phyloP scores from a whole-genome alignment of 2,888 invertebrate species.

The Trichogramma dendrolimi region DNA sequence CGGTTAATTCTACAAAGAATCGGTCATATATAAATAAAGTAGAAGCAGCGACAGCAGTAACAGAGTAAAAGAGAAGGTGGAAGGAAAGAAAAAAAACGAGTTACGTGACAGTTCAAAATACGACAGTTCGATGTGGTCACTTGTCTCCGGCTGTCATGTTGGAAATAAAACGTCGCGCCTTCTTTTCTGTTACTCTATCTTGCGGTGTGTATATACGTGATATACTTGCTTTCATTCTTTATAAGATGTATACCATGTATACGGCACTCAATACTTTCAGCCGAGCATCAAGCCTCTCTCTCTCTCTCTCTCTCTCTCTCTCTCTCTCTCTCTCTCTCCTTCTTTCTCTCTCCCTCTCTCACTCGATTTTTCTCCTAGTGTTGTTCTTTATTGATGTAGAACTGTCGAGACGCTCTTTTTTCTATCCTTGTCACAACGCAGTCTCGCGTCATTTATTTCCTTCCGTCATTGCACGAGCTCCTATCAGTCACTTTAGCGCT shows the following conservation, averaged over 20 bases:
- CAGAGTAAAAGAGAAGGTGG: not conserved
- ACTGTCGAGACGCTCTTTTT: slow-evolving; percentile 8
- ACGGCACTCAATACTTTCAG: not conserved
- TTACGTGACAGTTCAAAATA: slow-evolving; percentile 43
- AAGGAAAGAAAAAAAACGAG: not conserved
- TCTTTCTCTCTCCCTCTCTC: slow-evolving; percentile 24
- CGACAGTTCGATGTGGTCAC: slow-evolving; percentile 46
- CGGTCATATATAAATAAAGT: too few relatives aligned
- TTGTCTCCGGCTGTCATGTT: slow-evolving; percentile 41
- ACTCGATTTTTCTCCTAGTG: slow-evolving; percentile 3
- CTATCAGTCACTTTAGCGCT: slow-evolving; percentile 17
- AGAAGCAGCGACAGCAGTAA: slow-evolving; percentile 21
- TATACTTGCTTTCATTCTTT: slow-evolving; percentile 17
- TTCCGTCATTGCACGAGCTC: slow-evolving; percentile 4
- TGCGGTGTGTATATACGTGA: slow-evolving; percentile 5
- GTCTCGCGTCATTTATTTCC: slow-evolving; percentile 20
- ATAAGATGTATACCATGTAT: not conserved
- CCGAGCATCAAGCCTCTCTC: not conserved
- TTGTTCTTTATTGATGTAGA: slow-evolving; percentile 20
- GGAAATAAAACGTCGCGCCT: slow-evolving; percentile 40
- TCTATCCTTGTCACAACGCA: not conserved
- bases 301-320: not conserved
- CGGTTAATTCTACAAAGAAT: too few relatives aligned
- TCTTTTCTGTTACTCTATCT: slow-evolving; percentile 3
- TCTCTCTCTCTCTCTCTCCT: slow-evolving; percentile 11